A percentile compares a stretch with the other conserved stretches of the same genome.
These are phyloP conservation scores for Octodonta nipae DNA, from an alignment of 2,888 invertebrate species.

Conservation along the genomic window DNA sequence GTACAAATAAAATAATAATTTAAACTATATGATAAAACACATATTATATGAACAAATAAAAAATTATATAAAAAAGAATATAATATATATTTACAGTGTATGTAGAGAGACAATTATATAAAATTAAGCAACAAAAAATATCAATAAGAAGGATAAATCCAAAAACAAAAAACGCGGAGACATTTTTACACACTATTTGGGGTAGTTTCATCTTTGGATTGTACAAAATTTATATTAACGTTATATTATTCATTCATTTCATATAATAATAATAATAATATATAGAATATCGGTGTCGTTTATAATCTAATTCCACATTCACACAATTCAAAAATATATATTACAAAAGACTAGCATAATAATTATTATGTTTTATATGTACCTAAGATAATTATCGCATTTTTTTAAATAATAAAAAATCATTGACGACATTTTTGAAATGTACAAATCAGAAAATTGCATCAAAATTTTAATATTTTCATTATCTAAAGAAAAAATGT, in stretches of 20 bases:
- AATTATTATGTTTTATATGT: neutral
- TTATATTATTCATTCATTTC: conserved; percentile 6
- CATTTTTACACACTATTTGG: conserved; percentile 17
- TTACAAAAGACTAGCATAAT: conserved; percentile 31
- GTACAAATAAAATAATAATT: conserved; percentile 7
- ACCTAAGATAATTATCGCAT: neutral
- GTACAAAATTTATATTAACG: conserved; percentile 28
- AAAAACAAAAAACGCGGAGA: conserved; percentile 12
- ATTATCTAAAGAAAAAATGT: too few relatives aligned
- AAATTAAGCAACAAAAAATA: conserved; percentile 5
- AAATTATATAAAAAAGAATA: conserved; percentile 11
- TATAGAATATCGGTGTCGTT: conserved; percentile 6
- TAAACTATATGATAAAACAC: too few relatives aligned
- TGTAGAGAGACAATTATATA: neutral
- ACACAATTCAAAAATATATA: conserved; percentile 23
- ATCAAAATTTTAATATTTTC: too few relatives aligned
- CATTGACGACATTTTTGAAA: too few relatives aligned
- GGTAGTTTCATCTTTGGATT: conserved; percentile 32
- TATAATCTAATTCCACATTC: conserved; percentile 18
- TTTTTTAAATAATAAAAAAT: too few relatives aligned
- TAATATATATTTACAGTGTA: conserved; percentile 12
- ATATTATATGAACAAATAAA: conserved; percentile 10
- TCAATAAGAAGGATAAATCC: conserved; percentile 12
- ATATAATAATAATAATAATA: conserved; percentile 5
- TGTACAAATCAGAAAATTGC: too few relatives aligned